A percentile compares a stretch with the other conserved stretches of the same genome.
phyloP scores from a whole-genome alignment of 2,797 vertebrate genomes.

The Scomberomorus guttatus region DNA sequence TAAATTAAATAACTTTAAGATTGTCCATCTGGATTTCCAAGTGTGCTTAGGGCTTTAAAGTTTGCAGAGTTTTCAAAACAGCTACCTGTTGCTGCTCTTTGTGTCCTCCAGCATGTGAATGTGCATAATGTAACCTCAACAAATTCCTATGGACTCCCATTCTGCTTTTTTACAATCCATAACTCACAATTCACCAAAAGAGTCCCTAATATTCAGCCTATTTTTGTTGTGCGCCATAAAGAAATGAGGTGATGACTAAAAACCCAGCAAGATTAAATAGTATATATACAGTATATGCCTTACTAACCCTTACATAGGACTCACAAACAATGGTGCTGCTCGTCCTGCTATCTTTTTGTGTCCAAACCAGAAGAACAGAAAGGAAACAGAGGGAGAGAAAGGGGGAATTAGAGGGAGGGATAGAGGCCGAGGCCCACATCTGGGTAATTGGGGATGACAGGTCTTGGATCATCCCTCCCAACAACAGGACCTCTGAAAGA shows the following conservation, averaged over 20 bases:
- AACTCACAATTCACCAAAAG: background rate
- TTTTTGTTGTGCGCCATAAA: background rate
- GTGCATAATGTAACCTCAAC: no score
- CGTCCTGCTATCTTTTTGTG: constrained; percentile 30
- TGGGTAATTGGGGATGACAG: constrained; percentile 81
- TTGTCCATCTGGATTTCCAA: no score
- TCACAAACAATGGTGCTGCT: constrained; percentile 38
- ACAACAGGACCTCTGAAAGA: constrained; percentile 68
- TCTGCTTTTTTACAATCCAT: no score
- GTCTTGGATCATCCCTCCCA: constrained; percentile 68
- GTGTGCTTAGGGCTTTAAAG: background rate
- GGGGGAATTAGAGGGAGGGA: constrained; percentile 69
- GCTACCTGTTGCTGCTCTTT: constrained; percentile 7
- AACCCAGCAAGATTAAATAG: background rate
- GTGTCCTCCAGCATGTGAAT: background rate
- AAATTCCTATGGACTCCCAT: no score
- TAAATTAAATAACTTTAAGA: background rate
- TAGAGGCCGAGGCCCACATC: constrained; percentile 67
- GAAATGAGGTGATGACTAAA: constrained; percentile 14
- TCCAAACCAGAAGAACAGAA: constrained; percentile 16
- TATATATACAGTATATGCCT: constrained; percentile 30
- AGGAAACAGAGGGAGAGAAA: constrained; percentile 27
- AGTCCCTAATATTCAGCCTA: background rate
- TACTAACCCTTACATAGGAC: constrained; percentile 49
- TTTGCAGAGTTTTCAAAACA: background rate